Evolutionary conservation across 2,888 invertebrate species (phyloP), one percentile per base, ranked within the genome.

Genomic region (Rhopalosiphum nymphaeae): DNA sequence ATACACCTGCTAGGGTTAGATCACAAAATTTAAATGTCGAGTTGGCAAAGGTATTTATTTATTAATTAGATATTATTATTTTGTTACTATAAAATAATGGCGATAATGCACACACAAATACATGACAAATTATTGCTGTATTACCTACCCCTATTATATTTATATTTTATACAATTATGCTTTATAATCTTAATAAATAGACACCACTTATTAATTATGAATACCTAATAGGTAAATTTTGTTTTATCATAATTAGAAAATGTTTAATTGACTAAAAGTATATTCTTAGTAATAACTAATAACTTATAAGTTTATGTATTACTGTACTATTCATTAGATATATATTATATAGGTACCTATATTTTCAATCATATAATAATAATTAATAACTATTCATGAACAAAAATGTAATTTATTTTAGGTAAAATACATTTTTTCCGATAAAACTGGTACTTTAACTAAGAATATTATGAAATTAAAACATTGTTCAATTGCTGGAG

Each of bases 401-500:
- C 16, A 67, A 67, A 67, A 67, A 67, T 67, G 36, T 67, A 67
- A 67, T 94, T 90, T 78, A 91, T 86, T 95, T 95, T 95, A 96
- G 96, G 97, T 98, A 91, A 98, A 98, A 95, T 99, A 99, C 95
- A 97, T 99, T 95, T 99, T 99, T 96, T 98, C 98, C 25, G 99
- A 99, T 96, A 99, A 99, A 96, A 99, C 99, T 1, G 99, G 99
- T 13, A 99, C 99, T 3, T 96, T 99, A 94, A 99, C 99, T 0
- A 99, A 99, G 96, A 99, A 99, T 96, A 98, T 98, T 96, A 99
- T 99, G 99, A 97, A 99, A 95, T 99, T 99, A 96, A 97, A 98
- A 94, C 97, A 98, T 91, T 99, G 99, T 95, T 97, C 98, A 5
- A 97, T 99, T 53, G 98, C 97, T 49, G 99, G 99, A 0, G 97